A percentile compares a stretch with the other conserved stretches of the same genome.
phyloP scores from a whole-genome alignment of 2,113 vertebrate genomes.

The Sinocyclocheilus maitianheensis region DNA sequence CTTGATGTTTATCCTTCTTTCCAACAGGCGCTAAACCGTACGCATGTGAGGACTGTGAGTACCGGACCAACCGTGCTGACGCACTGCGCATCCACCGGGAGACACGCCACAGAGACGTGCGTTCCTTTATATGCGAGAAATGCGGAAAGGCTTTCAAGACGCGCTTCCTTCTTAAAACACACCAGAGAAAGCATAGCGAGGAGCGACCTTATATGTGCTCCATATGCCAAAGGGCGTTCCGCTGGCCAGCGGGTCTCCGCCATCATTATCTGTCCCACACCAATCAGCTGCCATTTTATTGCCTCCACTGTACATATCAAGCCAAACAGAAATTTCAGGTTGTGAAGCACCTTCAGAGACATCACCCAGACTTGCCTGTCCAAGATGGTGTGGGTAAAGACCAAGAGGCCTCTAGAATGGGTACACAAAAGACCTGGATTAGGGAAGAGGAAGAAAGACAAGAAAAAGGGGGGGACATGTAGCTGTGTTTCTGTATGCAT shows the following conservation, averaged over 20 bases:
- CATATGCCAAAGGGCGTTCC: conserved; percentile 85
- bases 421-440: conserved; percentile 79
- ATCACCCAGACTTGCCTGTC: conserved; percentile 81
- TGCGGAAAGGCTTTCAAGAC: conserved; percentile 98
- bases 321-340: conserved; percentile 98
- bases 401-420: conserved; percentile 70
- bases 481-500: background rate
- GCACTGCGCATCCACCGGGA: conserved; percentile 88
- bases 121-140: conserved; percentile 93
- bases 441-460: conserved; percentile 10
- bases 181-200: conserved; percentile 91
- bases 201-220: conserved; percentile 87
- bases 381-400: conserved; percentile 86
- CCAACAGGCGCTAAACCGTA: conserved; percentile 87
- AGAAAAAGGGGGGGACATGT: background rate
- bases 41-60: conserved; percentile 86
- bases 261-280: conserved; percentile 96
- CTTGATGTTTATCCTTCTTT: background rate
- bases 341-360: conserved; percentile 84
- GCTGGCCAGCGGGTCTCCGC: conserved; percentile 92
- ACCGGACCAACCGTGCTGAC: conserved; percentile 90
- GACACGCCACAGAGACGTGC: conserved; percentile 85
- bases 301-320: conserved; percentile 88
- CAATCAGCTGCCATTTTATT: conserved; percentile 90
- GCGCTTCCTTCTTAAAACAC: conserved; percentile 90